Percentiles rank a stretch among this genome's conserved stretches.
Conservation (phyloP, 1,140 invertebrate species). For the Maconellicoccus hirsutus region DNA sequence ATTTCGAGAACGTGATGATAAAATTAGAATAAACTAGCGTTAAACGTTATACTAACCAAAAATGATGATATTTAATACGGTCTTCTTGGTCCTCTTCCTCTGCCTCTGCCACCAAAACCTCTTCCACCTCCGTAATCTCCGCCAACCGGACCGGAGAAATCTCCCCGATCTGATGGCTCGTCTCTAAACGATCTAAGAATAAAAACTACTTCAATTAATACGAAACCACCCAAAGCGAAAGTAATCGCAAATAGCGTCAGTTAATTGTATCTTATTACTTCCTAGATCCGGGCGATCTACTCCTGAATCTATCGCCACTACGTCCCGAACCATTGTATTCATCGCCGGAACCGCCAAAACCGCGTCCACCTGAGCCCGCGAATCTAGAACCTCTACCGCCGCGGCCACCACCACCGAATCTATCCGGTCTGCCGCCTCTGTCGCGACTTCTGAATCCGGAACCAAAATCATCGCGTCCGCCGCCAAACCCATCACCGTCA, state of each 20-base stretch:
- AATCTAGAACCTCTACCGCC: constrained; percentile 18
- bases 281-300: constrained; percentile 27
- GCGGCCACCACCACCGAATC: constrained; percentile 23
- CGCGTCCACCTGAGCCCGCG: constrained; percentile 23
- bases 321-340: constrained; percentile 26
- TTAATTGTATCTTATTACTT: constrained; percentile 11
- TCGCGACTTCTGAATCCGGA: constrained; percentile 22
- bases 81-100: constrained; percentile 24
- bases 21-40: too few relatives aligned
- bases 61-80: background rate
- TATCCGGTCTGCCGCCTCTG: constrained; percentile 22
- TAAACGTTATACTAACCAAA: background rate
- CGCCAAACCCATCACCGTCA: constrained; percentile 34
- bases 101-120: constrained; percentile 25
- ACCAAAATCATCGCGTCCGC: constrained; percentile 4
- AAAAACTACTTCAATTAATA: background rate
- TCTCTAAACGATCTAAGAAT: constrained; percentile 9
- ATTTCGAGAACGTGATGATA: too few relatives aligned
- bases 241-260: background rate
- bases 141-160: background rate
- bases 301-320: constrained; percentile 26
- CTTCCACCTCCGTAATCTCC: constrained; percentile 6
- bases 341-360: constrained; percentile 20
- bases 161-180: background rate
- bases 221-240: background rate